phyloP scores from a whole-genome alignment of 2,797 vertebrate genomes.

The Poecile montanus region DNA sequence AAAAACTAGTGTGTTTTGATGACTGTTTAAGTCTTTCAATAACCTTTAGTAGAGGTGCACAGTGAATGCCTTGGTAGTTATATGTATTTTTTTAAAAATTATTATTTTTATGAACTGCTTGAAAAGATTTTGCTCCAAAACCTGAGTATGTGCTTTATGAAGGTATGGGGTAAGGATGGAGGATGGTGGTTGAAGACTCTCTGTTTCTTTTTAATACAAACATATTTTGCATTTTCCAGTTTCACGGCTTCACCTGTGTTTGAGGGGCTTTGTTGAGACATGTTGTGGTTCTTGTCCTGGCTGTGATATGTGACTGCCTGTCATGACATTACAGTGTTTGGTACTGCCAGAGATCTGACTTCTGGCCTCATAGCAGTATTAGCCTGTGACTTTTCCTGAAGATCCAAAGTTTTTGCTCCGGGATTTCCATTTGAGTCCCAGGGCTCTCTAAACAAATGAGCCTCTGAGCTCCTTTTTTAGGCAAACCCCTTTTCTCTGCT shows the following conservation, averaged over 20 bases:
- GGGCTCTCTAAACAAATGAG: background rate
- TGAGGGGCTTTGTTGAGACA: background rate
- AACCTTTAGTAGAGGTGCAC: background rate
- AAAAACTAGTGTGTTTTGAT: background rate
- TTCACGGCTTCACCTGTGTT: background rate
- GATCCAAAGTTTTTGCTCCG: background rate
- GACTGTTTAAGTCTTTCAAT: background rate
- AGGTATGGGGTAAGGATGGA: background rate
- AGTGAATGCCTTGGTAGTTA: background rate
- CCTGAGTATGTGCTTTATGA: background rate
- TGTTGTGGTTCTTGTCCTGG: accelerated
- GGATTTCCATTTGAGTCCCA: accelerated
- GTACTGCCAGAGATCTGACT: background rate
- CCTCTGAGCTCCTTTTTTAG: background rate
- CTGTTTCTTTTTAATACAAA: background rate
- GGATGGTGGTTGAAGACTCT: background rate
- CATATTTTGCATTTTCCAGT: accelerated
- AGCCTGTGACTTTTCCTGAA: background rate
- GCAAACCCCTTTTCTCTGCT: background rate
- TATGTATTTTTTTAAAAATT: too few species aligned
- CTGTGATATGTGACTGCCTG: accelerated
- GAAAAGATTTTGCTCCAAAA: background rate
- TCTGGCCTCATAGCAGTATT: background rate
- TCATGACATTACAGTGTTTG: accelerated
- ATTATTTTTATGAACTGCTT: background rate